Evolutionary conservation across 2,113 vertebrate genomes (phyloP), one percentile per base, ranked within the genome.

Genomic region (Dromaius novaehollandiae): DNA sequence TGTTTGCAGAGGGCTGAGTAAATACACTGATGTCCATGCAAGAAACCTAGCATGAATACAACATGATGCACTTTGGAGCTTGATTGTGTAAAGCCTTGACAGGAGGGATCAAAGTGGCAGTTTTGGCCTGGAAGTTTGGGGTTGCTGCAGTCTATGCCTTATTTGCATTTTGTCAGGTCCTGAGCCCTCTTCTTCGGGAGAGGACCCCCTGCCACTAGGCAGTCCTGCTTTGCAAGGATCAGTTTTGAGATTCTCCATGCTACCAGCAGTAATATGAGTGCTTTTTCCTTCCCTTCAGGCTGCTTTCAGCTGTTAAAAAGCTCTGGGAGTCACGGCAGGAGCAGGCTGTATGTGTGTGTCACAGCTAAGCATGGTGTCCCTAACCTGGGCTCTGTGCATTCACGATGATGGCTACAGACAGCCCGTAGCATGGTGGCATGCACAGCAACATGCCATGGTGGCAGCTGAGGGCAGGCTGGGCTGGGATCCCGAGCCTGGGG

Each of bases 31-130:
- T 21, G 8, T 20, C 11, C 21, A 40, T 44, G 25, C 64, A 64
- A 28, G 51, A 25, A 92, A 71, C 11, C 32, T 20, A 36, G 5
- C 17, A 22, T 0, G 0, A 36, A 26, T 24, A 19, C 32, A 58
- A 11, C 11, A 40, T 0, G 0, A 11, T 20, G 11, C 7, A 11
- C 30, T 78, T 58, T 1, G 4, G 26, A 22, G 30, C 21, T 21
- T 74, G 36, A 42, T 84, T 36, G 7, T 36, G 51, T 10, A 9
- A 30, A 26, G 22, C 34, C 75, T 81, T 81, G 73, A 60, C 55
- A 70, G 64, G 18, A 66, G 44, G 40, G n/a, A 38, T 53, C 48
- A 16, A 0, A 0, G 1, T 63, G 75, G 50, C 64, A 64, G 9
- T n/a, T 48, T 3, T 76, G 71, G 46, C 80, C 61, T 65, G 58